Evolutionary conservation across 2,888 invertebrate species (phyloP).

Genomic region (Callinectes sapidus): DNA sequence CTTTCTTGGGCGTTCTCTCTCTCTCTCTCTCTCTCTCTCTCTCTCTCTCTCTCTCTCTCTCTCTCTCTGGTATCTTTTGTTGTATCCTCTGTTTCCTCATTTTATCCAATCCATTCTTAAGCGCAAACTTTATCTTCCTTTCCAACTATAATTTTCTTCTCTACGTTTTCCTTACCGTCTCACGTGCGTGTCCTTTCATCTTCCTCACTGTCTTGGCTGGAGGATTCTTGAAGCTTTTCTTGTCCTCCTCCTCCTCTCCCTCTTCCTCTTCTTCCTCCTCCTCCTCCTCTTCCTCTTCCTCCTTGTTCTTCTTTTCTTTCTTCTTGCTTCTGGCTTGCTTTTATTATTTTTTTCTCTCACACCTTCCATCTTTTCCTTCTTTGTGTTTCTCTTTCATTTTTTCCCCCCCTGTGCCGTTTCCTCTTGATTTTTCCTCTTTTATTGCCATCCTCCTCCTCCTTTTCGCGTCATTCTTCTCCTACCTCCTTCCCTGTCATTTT

Average conservation of each 20-base stretch:
- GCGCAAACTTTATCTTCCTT: too few species aligned
- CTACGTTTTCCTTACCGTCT: neutral
- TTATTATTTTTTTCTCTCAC: too few species aligned
- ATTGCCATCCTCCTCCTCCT: neutral
- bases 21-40: too few species aligned
- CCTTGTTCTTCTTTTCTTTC: too few species aligned
- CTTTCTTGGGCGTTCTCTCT: too few species aligned
- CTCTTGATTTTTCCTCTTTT: neutral
- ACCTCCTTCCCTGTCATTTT: neutral
- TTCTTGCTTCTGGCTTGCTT: too few species aligned
- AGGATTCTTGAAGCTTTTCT: neutral
- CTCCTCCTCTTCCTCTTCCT: too few species aligned
- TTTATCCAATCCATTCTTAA: neutral
- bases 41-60: neutral
- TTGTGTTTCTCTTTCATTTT: too few species aligned
- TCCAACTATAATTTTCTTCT: neutral
- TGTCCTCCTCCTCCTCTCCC: constrained; percentile 5
- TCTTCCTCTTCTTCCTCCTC: too few species aligned
- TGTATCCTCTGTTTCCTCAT: neutral
- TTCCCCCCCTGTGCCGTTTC: neutral
- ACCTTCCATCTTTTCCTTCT: too few species aligned
- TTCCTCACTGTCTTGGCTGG: neutral
- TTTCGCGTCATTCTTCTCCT: neutral
- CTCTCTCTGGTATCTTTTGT: neutral
- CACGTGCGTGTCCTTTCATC: neutral